phyloP scores from a whole-genome alignment of 2,888 invertebrate species.

The Physocephala rufipes region DNA sequence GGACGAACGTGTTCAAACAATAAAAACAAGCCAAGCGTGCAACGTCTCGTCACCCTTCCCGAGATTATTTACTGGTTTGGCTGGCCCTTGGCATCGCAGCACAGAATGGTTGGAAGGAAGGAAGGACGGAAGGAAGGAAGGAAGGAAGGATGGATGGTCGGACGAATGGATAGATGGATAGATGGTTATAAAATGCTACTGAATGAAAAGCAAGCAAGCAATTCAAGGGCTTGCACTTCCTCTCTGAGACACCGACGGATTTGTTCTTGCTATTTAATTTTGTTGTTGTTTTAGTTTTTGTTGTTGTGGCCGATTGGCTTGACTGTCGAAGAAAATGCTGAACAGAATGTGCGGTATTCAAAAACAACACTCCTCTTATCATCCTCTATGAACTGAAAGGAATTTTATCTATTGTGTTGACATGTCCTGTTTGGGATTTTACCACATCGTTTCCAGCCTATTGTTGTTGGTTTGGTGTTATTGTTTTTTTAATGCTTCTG shows the following conservation, averaged over 20 bases:
- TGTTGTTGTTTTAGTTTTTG: slow-evolving; percentile 42
- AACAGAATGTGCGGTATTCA: slow-evolving; percentile 34
- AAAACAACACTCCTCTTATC: slow-evolving; percentile 34
- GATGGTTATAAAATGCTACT: slow-evolving; percentile 49
- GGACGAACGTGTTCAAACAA: slow-evolving; percentile 56
- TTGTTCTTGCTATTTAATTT: slow-evolving; percentile 45
- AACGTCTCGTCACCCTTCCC: slow-evolving; percentile 57
- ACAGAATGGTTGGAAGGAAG: too few relatives aligned
- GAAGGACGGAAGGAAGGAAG: too few relatives aligned
- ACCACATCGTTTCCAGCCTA: slow-evolving; percentile 31
- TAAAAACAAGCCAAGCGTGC: slow-evolving; percentile 57
- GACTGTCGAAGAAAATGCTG: slow-evolving; percentile 44
- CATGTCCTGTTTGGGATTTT: slow-evolving; percentile 49
- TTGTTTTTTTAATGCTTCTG: slow-evolving; percentile 18
- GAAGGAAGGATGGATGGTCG: too few relatives aligned
- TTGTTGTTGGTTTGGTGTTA: too few relatives aligned
- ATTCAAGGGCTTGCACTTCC: slow-evolving; percentile 39
- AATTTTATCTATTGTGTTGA: slow-evolving; percentile 55
- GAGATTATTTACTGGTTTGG: slow-evolving; percentile 46
- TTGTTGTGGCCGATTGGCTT: too few relatives aligned
- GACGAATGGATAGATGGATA: slow-evolving; percentile 28
- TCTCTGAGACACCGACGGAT: slow-evolving; percentile 44
- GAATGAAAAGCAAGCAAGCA: slow-evolving; percentile 49
- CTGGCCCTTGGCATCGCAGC: slow-evolving; percentile 47
- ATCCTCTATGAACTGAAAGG: slow-evolving; percentile 38